Evolutionary conservation across 2,888 invertebrate species (phyloP).

Genomic region (Rhagonycha fulva): DNA sequence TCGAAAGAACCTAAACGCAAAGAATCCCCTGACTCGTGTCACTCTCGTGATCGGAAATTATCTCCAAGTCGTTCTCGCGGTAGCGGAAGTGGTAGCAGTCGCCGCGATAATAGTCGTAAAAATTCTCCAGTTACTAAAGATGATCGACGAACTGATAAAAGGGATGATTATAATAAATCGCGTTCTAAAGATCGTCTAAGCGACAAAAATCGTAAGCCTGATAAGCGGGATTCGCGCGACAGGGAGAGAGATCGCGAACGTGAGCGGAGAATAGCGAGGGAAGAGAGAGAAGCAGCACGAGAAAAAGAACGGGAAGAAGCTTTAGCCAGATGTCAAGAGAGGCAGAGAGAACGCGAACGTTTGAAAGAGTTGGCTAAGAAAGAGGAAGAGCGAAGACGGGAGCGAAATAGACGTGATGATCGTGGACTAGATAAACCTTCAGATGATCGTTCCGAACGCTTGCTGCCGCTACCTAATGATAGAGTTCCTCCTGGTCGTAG

Average conservation of each 20-base stretch:
- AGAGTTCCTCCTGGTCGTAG: slow-evolving; percentile 59
- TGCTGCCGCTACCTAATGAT: slow-evolving; percentile 67
- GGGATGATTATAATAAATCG: slow-evolving; percentile 57
- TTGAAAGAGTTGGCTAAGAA: slow-evolving; percentile 56
- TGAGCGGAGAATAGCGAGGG: slow-evolving; percentile 57
- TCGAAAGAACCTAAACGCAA: slow-evolving; percentile 48
- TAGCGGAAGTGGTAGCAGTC: slow-evolving; percentile 38
- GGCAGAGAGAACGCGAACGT: slow-evolving; percentile 60
- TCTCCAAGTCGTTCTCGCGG: slow-evolving; percentile 47
- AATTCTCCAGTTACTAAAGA: slow-evolving; percentile 55
- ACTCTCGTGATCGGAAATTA: slow-evolving; percentile 50
- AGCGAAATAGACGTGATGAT: slow-evolving; percentile 58
- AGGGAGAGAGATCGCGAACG: slow-evolving; percentile 65
- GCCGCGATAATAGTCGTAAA: slow-evolving; percentile 46
- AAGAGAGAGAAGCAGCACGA: slow-evolving; percentile 62
- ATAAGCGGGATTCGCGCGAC: slow-evolving; percentile 65
- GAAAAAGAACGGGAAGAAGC: slow-evolving; percentile 69
- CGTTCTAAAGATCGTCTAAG: slow-evolving; percentile 38
- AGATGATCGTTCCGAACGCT: slow-evolving; percentile 61
- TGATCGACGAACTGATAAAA: slow-evolving; percentile 50
- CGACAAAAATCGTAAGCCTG: slow-evolving; percentile 48
- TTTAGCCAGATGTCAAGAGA: slow-evolving; percentile 67
- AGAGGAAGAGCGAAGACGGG: slow-evolving; percentile 60
- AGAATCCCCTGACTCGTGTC: slow-evolving; percentile 53
- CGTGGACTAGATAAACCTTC: slow-evolving; percentile 66